Evolutionary conservation across 2,888 invertebrate species (phyloP), one percentile per base, ranked within the genome.

Genomic region (Apantesis nais): DNA sequence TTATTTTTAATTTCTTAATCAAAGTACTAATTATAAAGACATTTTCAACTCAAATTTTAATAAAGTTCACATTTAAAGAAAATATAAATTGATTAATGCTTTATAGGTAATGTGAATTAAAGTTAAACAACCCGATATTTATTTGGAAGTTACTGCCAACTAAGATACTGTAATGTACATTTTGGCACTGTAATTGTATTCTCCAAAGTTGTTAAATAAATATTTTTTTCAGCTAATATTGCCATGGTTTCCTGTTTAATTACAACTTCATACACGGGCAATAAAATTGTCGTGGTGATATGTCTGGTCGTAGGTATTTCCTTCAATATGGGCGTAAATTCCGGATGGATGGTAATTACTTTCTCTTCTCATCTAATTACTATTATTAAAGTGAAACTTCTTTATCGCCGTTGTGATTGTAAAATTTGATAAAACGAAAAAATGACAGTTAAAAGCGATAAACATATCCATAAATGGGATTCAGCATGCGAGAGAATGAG

Each of bases 251-350:
- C 84, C 0, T 83, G 85, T 19, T 66, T 90, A 12, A 48, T 88
- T 0, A 71, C 83, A 8, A 83, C 96, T 1, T 95, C 96, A 0
- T 92, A 88, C 9, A 90, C 92, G 0, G 90, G 88, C 0, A 87
- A 90, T 61, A 85, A 91, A 0, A 79, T 81, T 1, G 63, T 95
- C 0, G 96, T 96, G 0, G 93, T 96, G 0, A 78, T 84, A 0
- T 89, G 96, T 65, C 89, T 97, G 0, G 92, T 96, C 0, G 66
- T 96, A 1, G 94, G 96, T 0, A 95, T 97, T 61, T 93, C 95
- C 0, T 86, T 95, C 0, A 96, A 96, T 67, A 94, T 96, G 8
- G 96, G 94, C 0, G 88, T 95, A 5, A 96, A 96, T 70, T 95
- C 95, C 34, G 97, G 97, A 4, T 96, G 89, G 89, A 87, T 92